Base-by-base conservation (phyloP, 2,797 vertebrate species). In the Erpetoichthys calabaricus region DNA sequence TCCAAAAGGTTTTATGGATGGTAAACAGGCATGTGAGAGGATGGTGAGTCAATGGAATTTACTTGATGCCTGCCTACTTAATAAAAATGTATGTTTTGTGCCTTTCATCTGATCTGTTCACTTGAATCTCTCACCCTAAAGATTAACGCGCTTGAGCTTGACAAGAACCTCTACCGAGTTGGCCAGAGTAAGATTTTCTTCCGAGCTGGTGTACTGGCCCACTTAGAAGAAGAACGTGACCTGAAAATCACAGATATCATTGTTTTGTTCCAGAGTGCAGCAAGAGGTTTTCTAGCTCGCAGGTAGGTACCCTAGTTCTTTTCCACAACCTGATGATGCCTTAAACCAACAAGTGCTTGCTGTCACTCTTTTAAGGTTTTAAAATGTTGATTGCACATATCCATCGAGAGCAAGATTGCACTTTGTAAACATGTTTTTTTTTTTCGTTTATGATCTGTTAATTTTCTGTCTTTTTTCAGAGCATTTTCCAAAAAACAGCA, bases 141-240 rank as follows among this genome's bases (percentile, higher is more conserved):
- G 91, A 93, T 93, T 73, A 81, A 69, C 59, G 89, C 89, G 58
- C 67, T 94, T 72, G 91, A 94, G 56, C 72, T 94, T 65, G 91
- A 94, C 64, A 77, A 73, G 58, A 93, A 94, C 73, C 79, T 94
- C 58, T 94, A 83, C 76, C 80, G 89, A 0, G 88, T 93, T 57
- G 91, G 91, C 58, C 91, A 94, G 79, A 94, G 91, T 70, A 94
- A 94, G 75, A 88, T 94, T 66, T 94, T 94, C 77, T 94, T 94
- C 79, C 79, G 91, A 60, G 89, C 91, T 0, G 91, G 91, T 43
- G 90, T 94, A 58, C 74, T 94, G 67, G 91, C 75, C 62, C 91
- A 94, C 59, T 72, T 94, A 69, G 91, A 94, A 57, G 91, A 94
- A 62, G 91, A 94, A 53, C 73, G 91, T 64, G 91, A 94, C 70